A percentile compares a stretch with the other conserved stretches of the same genome.
Evolutionary conservation across 35 echinoderm and acorn worm species (phyloP).

Genomic region (Strongylocentrotus purpuratus): DNA sequence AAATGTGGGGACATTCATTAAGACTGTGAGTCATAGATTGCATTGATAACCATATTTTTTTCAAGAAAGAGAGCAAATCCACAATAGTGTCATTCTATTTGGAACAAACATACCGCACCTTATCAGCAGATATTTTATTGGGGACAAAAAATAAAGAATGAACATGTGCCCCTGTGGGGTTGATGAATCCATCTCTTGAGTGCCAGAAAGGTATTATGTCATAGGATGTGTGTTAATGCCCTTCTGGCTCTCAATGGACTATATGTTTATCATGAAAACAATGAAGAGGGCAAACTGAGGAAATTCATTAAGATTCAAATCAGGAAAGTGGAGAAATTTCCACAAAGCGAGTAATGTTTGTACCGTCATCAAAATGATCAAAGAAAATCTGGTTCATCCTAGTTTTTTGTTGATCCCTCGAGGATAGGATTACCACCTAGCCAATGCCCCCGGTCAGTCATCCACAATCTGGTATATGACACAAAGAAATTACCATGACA

Average conservation of each 20-base stretch:
- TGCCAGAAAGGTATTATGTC: neutral
- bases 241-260: neutral
- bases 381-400: neutral
- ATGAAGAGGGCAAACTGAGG: neutral
- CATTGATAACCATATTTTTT: neutral
- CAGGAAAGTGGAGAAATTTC: neutral
- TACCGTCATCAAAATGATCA: neutral
- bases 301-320: neutral
- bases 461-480: neutral
- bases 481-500: slow-evolving; percentile 46
- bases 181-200: neutral
- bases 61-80: neutral
- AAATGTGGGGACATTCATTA: neutral
- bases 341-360: neutral
- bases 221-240: neutral
- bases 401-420: neutral
- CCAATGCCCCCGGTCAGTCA: neutral
- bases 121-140: neutral
- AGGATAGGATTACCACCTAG: neutral
- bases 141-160: too few relatives aligned
- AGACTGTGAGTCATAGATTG: neutral
- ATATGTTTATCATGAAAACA: neutral
- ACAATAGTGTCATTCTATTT: neutral
- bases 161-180: neutral
- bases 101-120: neutral